A percentile compares a stretch with the other conserved stretches of the same genome.
Conservation (phyloP, 2,113 vertebrate genomes). For the Canis aureus region DNA sequence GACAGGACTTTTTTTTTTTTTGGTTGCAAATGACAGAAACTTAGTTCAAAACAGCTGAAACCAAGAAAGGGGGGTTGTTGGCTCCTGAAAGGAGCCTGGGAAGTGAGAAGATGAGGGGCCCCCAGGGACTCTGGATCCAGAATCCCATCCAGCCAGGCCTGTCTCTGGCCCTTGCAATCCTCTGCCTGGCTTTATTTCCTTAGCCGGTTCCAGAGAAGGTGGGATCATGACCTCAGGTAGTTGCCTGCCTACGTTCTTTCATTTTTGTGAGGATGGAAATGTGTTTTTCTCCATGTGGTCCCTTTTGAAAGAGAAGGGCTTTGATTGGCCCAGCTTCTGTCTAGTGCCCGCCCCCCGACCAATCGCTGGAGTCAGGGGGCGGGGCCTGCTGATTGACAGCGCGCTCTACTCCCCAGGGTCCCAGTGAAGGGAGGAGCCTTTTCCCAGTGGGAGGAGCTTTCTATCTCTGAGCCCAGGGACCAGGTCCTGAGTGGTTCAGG, state of each 20-base stretch:
- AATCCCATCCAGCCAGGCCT: neutral
- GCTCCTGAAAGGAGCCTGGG: neutral
- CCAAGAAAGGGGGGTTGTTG: neutral
- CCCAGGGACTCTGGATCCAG: neutral
- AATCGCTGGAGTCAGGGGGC: neutral
- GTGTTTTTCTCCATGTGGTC: neutral
- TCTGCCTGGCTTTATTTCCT: neutral
- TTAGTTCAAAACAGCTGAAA: neutral
- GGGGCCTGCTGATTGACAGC: neutral
- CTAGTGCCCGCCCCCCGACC: neutral
- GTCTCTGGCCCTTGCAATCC: neutral
- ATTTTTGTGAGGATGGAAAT: neutral
- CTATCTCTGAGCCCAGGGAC: fast-evolving
- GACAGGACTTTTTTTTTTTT: neutral
- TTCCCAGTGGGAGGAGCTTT: neutral
- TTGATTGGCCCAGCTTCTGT: neutral
- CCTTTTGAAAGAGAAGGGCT: neutral
- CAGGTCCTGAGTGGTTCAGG: no score
- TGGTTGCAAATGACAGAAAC: neutral
- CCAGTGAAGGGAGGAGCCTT: neutral
- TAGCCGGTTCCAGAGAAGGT: neutral
- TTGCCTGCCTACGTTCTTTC: fast-evolving
- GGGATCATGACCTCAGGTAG: neutral
- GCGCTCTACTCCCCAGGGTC: fast-evolving
- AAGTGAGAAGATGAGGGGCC: neutral